Evolutionary conservation across 2,797 vertebrate genomes (phyloP), one percentile per base, ranked within the genome.

Genomic region (Jordanella pulchra): DNA sequence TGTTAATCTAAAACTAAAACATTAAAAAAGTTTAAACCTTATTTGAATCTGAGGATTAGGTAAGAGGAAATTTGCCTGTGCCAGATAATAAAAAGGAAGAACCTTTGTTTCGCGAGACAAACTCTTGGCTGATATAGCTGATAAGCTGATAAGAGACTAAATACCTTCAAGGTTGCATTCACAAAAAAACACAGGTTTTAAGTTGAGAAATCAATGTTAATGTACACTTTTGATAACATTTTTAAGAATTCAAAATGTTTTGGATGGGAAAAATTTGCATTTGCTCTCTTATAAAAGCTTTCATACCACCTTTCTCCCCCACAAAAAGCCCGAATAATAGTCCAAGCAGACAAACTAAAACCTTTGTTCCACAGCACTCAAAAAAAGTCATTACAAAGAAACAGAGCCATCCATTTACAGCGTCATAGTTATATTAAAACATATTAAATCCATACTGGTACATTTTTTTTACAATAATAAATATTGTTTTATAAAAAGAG

Each of bases 401-500:
- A 6, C 21, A 63, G 4, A 42, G 7, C 21, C 23, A 25, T 25
- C 35, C 39, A 6, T 15, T n/a, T 63, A 70, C 15, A 69, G 39
- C 71, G 7, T n/a, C n/a, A 15, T 42, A 42, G 25, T 48, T 58
- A 23, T 9, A 15, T 25, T 25, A 45, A 35, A 32, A 58, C 18
- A 48, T 1, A 71, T 45, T 42, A 45, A 65, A 83, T 75, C 54
- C 64, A 82, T 53, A 27, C 14, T 42, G 54, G 5, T 25, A 69
- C 39, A 56, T 45, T 4, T 7, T 53, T 56, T 35, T 50, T 32
- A 45, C n/a, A 35, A 61, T 76, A 76, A 86, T 51, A 47, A 84
- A 65, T 39, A 25, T 30, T 27, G 12, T 60, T 71, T 87, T 86
- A 86, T 79, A 88, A 69, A 72, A 48, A 54, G 45, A 66, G 23